phyloP scores from a whole-genome alignment of 2,797 vertebrate genomes.

The Gobio occitaniae region DNA sequence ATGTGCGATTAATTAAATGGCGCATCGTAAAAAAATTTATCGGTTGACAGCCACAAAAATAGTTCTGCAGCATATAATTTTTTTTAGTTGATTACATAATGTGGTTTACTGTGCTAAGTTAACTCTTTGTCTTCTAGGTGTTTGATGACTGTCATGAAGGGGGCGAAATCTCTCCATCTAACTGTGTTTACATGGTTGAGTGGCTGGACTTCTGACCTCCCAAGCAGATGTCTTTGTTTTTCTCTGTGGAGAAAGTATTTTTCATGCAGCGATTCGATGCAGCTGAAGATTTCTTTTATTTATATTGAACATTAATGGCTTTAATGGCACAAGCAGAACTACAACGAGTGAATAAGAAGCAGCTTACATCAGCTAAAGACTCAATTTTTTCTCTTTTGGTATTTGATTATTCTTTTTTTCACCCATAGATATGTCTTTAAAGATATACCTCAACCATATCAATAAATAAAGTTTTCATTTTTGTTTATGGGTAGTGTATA shows the following conservation, averaged over 20 bases:
- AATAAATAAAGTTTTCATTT: conserved; percentile 10
- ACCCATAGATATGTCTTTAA: not conserved
- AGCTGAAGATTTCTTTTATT: conserved; percentile 47
- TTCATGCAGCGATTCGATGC: conserved; percentile 42
- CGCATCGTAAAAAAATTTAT: not conserved
- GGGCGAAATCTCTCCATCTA: conserved; percentile 95
- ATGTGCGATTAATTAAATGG: not conserved
- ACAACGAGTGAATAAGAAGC: not conserved
- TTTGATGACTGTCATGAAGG: conserved; percentile 96
- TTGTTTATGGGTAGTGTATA: not conserved
- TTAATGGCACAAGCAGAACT: conserved; percentile 17
- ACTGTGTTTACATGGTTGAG: conserved; percentile 93
- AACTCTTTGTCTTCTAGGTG: conserved; percentile 79
- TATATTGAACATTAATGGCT: conserved; percentile 38
- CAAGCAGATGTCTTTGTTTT: conserved; percentile 34
- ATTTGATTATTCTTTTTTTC: not conserved
- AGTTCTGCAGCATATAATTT: not conserved
- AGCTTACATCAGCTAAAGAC: conserved; percentile 8
- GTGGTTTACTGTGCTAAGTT: not conserved
- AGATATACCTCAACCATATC: conserved; percentile 3
- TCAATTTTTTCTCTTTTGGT: not conserved
- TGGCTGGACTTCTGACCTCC: conserved; percentile 90
- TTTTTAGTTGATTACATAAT: not conserved
- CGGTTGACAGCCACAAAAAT: not conserved
- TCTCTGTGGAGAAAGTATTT: conserved; percentile 61